phyloP scores from a whole-genome alignment of 1,140 invertebrate species.

The Delia radicum region DNA sequence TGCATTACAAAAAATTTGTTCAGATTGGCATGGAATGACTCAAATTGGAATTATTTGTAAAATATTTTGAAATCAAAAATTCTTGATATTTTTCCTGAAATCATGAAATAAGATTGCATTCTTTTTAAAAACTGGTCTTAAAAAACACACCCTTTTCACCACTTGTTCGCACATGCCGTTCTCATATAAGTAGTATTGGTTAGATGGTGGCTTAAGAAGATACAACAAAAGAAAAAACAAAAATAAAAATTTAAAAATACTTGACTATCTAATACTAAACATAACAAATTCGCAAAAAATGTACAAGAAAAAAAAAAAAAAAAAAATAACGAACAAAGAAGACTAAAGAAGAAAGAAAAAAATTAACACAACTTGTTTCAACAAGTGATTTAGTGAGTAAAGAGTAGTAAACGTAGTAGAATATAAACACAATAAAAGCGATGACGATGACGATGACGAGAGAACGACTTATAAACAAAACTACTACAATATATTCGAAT shows the following conservation, averaged over 20 bases:
- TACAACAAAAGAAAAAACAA: background rate
- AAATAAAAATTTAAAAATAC: background rate
- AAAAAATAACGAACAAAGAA: slow-evolving; percentile 22
- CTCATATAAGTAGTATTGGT: background rate
- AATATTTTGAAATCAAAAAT: too few species aligned
- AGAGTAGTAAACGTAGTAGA: background rate
- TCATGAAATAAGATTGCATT: background rate
- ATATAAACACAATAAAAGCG: background rate
- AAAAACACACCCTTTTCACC: background rate
- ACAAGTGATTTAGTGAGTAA: background rate
- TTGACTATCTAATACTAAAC: background rate
- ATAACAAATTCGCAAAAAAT: slow-evolving; percentile 28
- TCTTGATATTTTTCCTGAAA: too few species aligned
- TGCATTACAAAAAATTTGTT: too few species aligned
- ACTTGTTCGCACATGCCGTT: background rate
- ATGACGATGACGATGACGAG: background rate
- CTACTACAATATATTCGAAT: too few species aligned
- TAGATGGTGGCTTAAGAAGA: too few species aligned
- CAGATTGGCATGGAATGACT: too few species aligned
- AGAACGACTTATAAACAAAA: too few species aligned
- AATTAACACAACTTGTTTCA: slow-evolving; percentile 5
- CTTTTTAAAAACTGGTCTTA: background rate
- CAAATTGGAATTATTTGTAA: too few species aligned
- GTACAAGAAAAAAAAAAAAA: slow-evolving; percentile 26
- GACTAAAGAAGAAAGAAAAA: background rate